phyloP scores from a whole-genome alignment of 64 coral and sea anemone genomes.

The Actinia equina region DNA sequence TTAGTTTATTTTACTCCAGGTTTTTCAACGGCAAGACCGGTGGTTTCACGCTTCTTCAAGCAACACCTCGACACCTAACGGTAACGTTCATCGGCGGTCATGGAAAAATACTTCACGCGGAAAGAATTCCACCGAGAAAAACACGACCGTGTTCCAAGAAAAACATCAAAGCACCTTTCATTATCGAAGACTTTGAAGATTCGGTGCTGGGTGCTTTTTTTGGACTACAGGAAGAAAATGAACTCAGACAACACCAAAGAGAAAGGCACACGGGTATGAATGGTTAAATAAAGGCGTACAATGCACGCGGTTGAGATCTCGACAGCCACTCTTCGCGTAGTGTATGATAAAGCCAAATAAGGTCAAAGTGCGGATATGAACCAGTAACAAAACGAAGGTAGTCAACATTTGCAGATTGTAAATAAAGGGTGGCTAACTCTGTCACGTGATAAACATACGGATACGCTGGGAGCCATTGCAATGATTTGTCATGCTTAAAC shows the following conservation, averaged over 20 bases:
- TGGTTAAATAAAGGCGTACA: background rate
- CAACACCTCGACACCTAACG: conserved; percentile 27
- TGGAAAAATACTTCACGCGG: conserved; percentile 11
- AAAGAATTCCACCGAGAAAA: conserved; percentile 19
- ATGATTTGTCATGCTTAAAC: no score
- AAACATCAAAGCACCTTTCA: background rate
- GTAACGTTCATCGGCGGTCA: conserved; percentile 25
- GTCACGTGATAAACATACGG: no score
- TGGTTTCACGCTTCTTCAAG: conserved; percentile 53
- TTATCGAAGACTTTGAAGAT: conserved; percentile 15
- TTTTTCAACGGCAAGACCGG: conserved; percentile 35
- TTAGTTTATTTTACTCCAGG: background rate
- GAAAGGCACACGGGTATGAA: background rate
- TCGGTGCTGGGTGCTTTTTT: conserved; percentile 10
- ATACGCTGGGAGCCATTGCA: background rate
- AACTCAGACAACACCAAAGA: background rate
- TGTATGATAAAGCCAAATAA: background rate
- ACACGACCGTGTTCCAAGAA: background rate
- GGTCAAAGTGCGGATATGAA: background rate
- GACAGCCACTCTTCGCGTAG: background rate
- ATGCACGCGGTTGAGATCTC: background rate
- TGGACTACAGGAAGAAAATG: conserved; percentile 6
- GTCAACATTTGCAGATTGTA: background rate
- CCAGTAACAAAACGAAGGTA: background rate
- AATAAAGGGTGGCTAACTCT: background rate